These are phyloP conservation scores for Caenorhabditis virilis DNA, from an alignment of 2,888 invertebrate genomes.

Conservation along the genomic window DNA sequence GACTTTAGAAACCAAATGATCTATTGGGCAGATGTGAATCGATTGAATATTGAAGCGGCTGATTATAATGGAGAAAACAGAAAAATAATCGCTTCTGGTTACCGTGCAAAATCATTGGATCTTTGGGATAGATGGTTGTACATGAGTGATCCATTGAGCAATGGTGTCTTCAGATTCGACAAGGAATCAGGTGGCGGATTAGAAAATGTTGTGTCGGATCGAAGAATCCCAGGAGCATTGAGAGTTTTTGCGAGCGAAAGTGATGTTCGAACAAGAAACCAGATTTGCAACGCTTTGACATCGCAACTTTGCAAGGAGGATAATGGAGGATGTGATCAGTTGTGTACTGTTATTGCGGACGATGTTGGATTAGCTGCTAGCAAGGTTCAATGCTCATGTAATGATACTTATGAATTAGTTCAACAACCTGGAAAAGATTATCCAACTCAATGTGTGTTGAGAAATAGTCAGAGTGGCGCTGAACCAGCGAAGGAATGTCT, in stretches of 20 bases:
- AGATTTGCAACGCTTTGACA: conserved; percentile 61
- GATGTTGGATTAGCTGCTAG: conserved; percentile 56
- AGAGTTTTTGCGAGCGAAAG: conserved; percentile 64
- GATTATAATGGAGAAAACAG: conserved; percentile 85
- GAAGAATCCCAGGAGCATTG: conserved; percentile 74
- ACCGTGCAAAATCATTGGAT: conserved; percentile 66
- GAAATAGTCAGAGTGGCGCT: conserved; percentile 12
- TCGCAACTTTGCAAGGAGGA: conserved; percentile 84
- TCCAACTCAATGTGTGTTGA: conserved; percentile 64
- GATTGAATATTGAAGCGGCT: conserved; percentile 89
- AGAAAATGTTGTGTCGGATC: conserved; percentile 87
- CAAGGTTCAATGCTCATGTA: conserved; percentile 85
- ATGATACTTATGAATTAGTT: conserved; percentile 83
- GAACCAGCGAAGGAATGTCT: conserved; percentile 50
- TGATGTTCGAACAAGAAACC: conserved; percentile 59
- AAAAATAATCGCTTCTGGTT: conserved; percentile 58
- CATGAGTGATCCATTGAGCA: conserved; percentile 67
- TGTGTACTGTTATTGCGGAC: conserved; percentile 54
- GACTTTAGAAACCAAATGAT: conserved; percentile 84
- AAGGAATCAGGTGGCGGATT: conserved; percentile 74
- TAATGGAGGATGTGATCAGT: conserved; percentile 84
- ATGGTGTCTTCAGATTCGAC: conserved; percentile 91
- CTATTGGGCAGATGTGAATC: conserved; percentile 91
- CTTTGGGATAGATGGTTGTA: conserved; percentile 67
- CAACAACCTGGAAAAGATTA: conserved; percentile 72